phyloP scores from a whole-genome alignment of 2,113 vertebrate genomes.

The Rynchops niger region DNA sequence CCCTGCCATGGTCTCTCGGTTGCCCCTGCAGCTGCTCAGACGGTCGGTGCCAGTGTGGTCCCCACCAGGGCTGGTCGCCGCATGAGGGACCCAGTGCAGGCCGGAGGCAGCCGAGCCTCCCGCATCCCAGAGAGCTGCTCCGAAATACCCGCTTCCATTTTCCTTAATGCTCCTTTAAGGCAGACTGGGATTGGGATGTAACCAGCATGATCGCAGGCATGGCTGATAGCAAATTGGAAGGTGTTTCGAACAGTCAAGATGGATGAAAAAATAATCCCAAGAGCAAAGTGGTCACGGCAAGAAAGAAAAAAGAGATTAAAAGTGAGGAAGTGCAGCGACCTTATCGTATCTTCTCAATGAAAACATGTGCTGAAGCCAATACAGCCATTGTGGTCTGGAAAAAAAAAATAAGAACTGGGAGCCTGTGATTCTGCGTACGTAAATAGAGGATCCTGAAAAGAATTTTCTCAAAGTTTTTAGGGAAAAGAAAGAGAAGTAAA shows the following conservation, averaged over 20 bases:
- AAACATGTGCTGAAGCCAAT: background rate
- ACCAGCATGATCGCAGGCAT: background rate
- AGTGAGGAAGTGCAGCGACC: background rate
- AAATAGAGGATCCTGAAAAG: background rate
- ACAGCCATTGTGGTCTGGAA: background rate
- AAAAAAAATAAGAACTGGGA: background rate
- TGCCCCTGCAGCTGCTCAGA: background rate
- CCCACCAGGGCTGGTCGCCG: accelerated
- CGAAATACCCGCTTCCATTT: background rate
- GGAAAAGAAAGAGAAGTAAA: background rate
- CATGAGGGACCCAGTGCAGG: accelerated
- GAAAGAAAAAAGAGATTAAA: background rate
- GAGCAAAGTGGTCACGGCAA: background rate
- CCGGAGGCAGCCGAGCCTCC: background rate
- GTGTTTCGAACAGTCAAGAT: background rate
- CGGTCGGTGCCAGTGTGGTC: background rate
- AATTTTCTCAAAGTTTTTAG: background rate
- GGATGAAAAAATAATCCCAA: background rate
- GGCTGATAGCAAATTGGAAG: background rate
- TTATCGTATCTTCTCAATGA: background rate
- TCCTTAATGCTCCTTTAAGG: background rate
- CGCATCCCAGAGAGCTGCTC: accelerated
- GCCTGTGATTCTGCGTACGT: background rate
- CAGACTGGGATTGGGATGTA: background rate
- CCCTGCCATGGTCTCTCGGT: too few relatives aligned